Percentiles rank a stretch among this genome's conserved stretches.
phyloP scores from a whole-genome alignment of 2,113 vertebrate genomes.

The Daphoenositta chrysoptera region DNA sequence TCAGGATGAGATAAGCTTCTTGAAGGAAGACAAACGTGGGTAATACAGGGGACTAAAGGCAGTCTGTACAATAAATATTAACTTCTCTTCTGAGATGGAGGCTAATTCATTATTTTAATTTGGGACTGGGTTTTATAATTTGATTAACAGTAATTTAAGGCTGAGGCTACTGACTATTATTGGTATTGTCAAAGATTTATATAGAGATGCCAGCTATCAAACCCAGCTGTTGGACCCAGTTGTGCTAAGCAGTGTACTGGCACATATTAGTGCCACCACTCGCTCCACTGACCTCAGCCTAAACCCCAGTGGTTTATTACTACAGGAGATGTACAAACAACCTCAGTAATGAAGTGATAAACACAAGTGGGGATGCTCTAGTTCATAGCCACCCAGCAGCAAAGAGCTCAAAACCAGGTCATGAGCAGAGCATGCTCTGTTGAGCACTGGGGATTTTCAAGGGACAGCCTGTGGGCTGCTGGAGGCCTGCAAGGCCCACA shows the following conservation, averaged over 20 bases:
- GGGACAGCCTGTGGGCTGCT: not conserved
- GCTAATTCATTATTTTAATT: not conserved
- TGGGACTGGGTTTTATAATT: not conserved
- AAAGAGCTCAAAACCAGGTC: not conserved
- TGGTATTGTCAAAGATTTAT: not conserved
- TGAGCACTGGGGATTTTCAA: not conserved
- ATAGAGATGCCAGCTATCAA: not conserved
- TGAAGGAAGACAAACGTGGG: not conserved
- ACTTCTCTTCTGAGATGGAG: not conserved
- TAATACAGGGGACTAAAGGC: not conserved
- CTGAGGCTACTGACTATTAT: not conserved
- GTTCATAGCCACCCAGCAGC: not conserved
- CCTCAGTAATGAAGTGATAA: not conserved
- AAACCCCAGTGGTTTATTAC: not conserved
- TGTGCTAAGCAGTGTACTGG: not conserved
- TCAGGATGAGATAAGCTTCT: not conserved
- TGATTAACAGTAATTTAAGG: not conserved
- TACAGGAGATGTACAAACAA: not conserved
- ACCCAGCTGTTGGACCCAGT: not conserved
- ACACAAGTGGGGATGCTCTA: not conserved
- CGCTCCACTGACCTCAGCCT: not conserved
- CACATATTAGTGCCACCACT: not conserved
- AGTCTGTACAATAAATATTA: not conserved
- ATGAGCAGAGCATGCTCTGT: not conserved
- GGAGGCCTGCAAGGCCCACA: not conserved